These are phyloP conservation scores for Azorinus chamasolen DNA, from an alignment of 2,888 invertebrate species.

Conservation along the genomic window DNA sequence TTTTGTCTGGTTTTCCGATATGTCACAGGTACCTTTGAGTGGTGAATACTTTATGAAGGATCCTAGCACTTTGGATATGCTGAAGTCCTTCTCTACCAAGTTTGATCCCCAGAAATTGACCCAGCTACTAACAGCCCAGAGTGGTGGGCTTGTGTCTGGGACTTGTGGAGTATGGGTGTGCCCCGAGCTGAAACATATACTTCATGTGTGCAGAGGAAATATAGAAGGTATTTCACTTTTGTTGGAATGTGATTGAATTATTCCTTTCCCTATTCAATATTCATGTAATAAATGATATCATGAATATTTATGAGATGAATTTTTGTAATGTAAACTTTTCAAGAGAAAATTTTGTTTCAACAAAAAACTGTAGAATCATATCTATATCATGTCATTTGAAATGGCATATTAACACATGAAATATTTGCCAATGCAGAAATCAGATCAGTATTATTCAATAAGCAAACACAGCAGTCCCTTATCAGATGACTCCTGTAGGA, in stretches of 20 bases:
- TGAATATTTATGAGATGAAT: no score
- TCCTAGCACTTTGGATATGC: constrained; percentile 72
- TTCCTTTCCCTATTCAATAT: no score
- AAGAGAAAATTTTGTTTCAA: no score
- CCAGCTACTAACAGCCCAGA: constrained; percentile 69
- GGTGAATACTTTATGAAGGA: constrained; percentile 80
- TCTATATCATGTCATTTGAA: background rate
- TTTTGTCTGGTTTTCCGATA: no score
- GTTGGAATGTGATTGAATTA: background rate
- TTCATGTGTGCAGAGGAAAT: constrained; percentile 81
- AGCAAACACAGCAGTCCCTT: no score
- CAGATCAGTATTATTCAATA: no score
- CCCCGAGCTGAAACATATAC: constrained; percentile 75
- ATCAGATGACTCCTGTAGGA: no score
- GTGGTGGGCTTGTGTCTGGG: constrained; percentile 78
- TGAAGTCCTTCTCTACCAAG: constrained; percentile 75
- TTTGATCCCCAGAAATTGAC: constrained; percentile 80
- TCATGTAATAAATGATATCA: no score
- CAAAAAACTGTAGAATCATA: no score
- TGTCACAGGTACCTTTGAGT: constrained; percentile 80
- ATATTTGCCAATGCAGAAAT: no score
- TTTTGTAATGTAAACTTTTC: no score
- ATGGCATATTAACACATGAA: no score
- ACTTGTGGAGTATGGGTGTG: constrained; percentile 81
- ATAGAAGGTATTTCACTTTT: constrained; percentile 76